phyloP scores from a whole-genome alignment of 2,113 vertebrate genomes.

The Lethenteron camtschaticum region DNA sequence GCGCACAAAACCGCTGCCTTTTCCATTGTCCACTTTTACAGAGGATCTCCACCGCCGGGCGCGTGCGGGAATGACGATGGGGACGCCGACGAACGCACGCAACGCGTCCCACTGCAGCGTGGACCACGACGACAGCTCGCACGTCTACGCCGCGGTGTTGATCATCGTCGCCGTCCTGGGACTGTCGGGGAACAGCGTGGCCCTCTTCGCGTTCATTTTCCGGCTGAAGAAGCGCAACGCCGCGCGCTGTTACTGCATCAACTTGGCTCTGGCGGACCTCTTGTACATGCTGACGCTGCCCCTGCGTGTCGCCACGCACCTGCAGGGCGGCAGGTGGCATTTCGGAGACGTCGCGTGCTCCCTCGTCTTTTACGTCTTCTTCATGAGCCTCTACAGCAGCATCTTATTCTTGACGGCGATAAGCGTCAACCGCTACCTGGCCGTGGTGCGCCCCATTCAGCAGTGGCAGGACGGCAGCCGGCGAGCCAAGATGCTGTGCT shows the following conservation, averaged over 20 bases:
- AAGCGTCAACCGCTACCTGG: constrained; percentile 56
- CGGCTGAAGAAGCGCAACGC: constrained; percentile 42
- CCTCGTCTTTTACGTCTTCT: constrained; percentile 38
- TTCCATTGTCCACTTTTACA: no score
- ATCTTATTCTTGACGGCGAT: constrained; percentile 59
- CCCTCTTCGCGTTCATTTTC: constrained; percentile 42
- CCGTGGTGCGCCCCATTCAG: constrained; percentile 54
- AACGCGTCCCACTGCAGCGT: no score
- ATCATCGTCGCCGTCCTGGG: constrained; percentile 39
- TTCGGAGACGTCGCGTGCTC: constrained; percentile 40
- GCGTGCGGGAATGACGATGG: no score
- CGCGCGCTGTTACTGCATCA: constrained; percentile 63
- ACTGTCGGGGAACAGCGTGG: constrained; percentile 49
- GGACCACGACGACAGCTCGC: constrained; percentile 9
- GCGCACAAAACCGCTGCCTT: no score
- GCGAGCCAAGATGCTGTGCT: constrained; percentile 8
- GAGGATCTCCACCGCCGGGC: no score
- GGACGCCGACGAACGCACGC: no score
- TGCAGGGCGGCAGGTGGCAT: constrained; percentile 21
- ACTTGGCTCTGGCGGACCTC: constrained; percentile 62
- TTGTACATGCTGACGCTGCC: constrained; percentile 55
- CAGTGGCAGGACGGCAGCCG: constrained; percentile 9
- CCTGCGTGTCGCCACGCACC: constrained; percentile 30
- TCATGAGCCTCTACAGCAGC: constrained; percentile 61
- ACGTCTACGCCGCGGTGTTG: constrained; percentile 11